phyloP scores from a whole-genome alignment of 2,888 invertebrate species.

The Polydrusus pterygomalis region DNA sequence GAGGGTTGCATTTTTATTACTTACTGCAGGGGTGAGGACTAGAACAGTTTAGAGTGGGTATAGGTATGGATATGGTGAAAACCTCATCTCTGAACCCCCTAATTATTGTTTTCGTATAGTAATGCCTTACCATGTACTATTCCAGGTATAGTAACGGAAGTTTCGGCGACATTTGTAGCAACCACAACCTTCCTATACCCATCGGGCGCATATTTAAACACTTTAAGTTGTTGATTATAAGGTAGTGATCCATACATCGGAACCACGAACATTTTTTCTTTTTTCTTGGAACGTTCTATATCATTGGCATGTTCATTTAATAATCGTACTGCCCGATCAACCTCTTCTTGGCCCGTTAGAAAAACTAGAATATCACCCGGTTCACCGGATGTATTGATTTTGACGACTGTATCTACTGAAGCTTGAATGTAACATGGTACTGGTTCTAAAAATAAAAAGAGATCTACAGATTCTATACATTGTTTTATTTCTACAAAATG shows the following conservation, averaged over 20 bases:
- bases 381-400: slow-evolving; percentile 89
- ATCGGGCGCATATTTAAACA: slow-evolving; percentile 83
- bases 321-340: slow-evolving; percentile 82
- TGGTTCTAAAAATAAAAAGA: slow-evolving; percentile 78
- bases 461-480: background rate
- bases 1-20: too few relatives aligned
- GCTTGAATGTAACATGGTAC: slow-evolving; percentile 92
- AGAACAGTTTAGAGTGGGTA: too few relatives aligned
- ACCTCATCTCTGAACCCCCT: too few relatives aligned
- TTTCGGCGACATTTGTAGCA: slow-evolving; percentile 97
- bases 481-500: too few relatives aligned
- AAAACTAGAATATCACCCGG: slow-evolving; percentile 94
- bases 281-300: slow-evolving; percentile 73
- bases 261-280: slow-evolving; percentile 79
- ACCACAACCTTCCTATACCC: slow-evolving; percentile 91
- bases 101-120: too few relatives aligned
- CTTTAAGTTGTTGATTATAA: slow-evolving; percentile 85
- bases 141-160: slow-evolving; percentile 95
- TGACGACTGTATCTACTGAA: slow-evolving; percentile 90
- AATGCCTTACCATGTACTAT: slow-evolving; percentile 85
- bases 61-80: too few relatives aligned
- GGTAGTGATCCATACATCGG: slow-evolving; percentile 96
- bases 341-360: slow-evolving; percentile 95
- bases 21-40: too few relatives aligned
- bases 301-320: slow-evolving; percentile 78